Evolutionary conservation across 2,888 invertebrate species (phyloP), one percentile per base, ranked within the genome.

Genomic region (Chelonus formosanus): DNA sequence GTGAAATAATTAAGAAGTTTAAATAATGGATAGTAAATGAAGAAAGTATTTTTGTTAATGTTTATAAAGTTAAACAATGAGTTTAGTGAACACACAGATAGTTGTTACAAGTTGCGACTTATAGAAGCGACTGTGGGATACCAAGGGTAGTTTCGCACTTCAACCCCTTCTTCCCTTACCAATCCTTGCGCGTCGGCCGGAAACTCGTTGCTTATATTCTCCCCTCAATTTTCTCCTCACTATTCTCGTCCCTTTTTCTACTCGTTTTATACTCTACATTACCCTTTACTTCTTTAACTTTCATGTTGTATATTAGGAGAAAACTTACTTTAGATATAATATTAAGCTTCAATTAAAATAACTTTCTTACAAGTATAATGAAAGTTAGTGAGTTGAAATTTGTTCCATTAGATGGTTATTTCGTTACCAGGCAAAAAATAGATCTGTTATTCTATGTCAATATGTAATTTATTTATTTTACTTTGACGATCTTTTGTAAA

Each of bases 161-260:
- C n/a, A 40, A 60, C 31, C 52, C 52, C 60, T 52, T 43, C 61
- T 48, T 40, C 53, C 2, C 7, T 32, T 5, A 8, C 8, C 31
- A 34, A 34, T 52, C 36, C 10, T 32, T 34, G 53, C 53, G 61
- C 61, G 53, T 52, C 44, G 44, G 34, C 32, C 44, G 53, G 61
- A 44, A 52, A 61, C 61, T 61, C 61, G 10, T 43, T 3, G 44
- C 61, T 53, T 52, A 10, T 68, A 65, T 70, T 66, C 68, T 66
- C 52, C 40, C 40, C 40, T 40, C 6, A 40, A 20, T 6, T 40
- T 40, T 6, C 40, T 40, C 40, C 40, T 4, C 40, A 5, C 6
- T 2, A 40, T 5, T 40, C 40, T 6, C 40, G 40, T 6, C 40
- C 6, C 50, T 36, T 32, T 20, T 35, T 40, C 56, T 53, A 36